Evolutionary conservation across 2,888 invertebrate species (phyloP).

Genomic region (Deilephila porcellus): DNA sequence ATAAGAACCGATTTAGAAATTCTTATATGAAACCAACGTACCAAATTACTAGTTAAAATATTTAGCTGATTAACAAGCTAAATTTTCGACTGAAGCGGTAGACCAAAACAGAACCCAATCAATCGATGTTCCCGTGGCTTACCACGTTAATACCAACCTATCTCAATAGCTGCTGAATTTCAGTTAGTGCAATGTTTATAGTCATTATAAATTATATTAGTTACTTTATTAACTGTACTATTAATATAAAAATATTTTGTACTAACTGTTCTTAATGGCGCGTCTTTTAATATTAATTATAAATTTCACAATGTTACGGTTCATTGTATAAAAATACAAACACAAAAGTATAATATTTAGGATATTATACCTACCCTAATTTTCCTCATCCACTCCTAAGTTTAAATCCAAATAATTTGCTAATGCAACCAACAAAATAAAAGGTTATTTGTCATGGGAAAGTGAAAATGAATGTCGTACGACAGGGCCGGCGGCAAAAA

Average conservation of each 20-base stretch:
- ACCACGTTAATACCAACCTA: neutral
- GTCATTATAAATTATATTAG: neutral
- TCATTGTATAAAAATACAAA: too few relatives aligned
- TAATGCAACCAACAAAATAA: neutral
- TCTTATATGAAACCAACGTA: too few relatives aligned
- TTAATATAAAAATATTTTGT: neutral
- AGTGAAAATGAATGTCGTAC: neutral
- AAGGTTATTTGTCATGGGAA: neutral
- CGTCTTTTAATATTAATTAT: too few relatives aligned
- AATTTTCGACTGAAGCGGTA: neutral
- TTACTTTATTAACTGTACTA: neutral
- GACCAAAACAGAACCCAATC: neutral
- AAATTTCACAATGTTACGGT: too few relatives aligned
- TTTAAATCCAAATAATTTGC: neutral
- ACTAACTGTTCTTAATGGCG: too few relatives aligned
- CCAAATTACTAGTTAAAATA: too few relatives aligned
- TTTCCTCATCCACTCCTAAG: neutral
- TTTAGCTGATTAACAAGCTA: neutral
- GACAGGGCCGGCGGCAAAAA: neutral
- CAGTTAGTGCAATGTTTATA: neutral
- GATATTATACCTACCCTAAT: neutral
- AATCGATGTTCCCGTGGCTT: neutral
- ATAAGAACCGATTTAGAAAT: too few relatives aligned
- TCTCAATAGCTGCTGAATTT: neutral
- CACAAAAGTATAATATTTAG: too few relatives aligned